Conservation (phyloP, 2,797 vertebrate species). For the Aquila chrysaetos region DNA sequence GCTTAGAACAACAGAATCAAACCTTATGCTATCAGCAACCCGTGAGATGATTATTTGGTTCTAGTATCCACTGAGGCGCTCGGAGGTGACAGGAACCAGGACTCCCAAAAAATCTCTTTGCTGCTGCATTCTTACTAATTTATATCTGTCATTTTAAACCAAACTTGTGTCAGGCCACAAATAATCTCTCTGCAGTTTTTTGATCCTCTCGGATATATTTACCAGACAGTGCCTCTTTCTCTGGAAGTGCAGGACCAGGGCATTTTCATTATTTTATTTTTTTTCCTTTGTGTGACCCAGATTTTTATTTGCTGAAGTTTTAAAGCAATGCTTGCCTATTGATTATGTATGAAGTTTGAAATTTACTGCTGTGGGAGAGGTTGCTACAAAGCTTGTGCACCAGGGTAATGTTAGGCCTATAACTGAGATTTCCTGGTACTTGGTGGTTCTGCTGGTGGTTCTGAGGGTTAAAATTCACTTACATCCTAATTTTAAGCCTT, state of each 20-base stretch:
- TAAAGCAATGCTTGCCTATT: not conserved
- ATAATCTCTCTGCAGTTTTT: not conserved
- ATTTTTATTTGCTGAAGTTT: not conserved
- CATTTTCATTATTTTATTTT: not conserved
- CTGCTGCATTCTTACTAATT: not conserved
- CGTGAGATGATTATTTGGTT: fast-evolving
- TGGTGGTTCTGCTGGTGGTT: not conserved
- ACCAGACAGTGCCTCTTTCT: not conserved
- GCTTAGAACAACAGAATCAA: not conserved
- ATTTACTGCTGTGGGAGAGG: not conserved
- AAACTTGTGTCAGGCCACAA: not conserved
- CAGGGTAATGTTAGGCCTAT: not conserved
- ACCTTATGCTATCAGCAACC: not conserved
- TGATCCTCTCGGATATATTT: not conserved
- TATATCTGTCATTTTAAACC: not conserved
- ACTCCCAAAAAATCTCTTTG: not conserved
- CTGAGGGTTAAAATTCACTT: not conserved
- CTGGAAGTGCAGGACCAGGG: not conserved
- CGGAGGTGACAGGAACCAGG: not conserved
- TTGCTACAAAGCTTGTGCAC: not conserved
- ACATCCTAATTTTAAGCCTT: not conserved
- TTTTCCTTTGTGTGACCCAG: not conserved
- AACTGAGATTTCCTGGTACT: not conserved
- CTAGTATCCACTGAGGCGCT: fast-evolving
- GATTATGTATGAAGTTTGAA: not conserved